Percentiles rank a stretch among this genome's conserved stretches.
phyloP scores from a whole-genome alignment of 2,888 invertebrate species.

The Sarcophaga caerulescens region DNA sequence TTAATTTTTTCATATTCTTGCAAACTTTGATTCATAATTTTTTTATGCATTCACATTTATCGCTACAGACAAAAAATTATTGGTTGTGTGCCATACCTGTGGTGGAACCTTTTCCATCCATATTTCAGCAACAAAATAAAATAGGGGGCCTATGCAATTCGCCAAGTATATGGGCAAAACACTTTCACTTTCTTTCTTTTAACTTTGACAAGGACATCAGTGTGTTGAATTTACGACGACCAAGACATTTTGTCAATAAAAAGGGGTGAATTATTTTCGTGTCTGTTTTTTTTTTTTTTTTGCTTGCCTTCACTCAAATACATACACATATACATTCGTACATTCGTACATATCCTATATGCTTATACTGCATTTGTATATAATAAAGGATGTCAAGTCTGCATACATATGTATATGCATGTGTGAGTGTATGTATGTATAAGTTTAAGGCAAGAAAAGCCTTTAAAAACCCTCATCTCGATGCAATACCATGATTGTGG shows the following conservation, averaged over 20 bases:
- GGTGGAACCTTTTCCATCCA: too few species aligned
- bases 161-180: background rate
- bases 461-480: background rate
- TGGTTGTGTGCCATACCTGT: too few species aligned
- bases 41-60: too few species aligned
- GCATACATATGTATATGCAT: background rate
- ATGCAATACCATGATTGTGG: background rate
- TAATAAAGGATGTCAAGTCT: background rate
- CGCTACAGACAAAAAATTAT: too few species aligned
- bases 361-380: background rate
- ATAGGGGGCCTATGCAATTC: background rate
- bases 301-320: background rate
- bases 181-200: conserved; percentile 43
- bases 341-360: too few species aligned
- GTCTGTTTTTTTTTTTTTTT: too few species aligned
- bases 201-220: conserved; percentile 39
- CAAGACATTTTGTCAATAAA: conserved; percentile 53
- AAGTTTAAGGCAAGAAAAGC: background rate
- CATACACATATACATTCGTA: background rate
- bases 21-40: too few species aligned
- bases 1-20: too few species aligned
- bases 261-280: conserved; percentile 45
- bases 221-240: conserved; percentile 14
- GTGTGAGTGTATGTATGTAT: background rate
- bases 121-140: background rate